Evolutionary conservation across 2,113 vertebrate species (phyloP).

Genomic region (Orientallactaga bullata): DNA sequence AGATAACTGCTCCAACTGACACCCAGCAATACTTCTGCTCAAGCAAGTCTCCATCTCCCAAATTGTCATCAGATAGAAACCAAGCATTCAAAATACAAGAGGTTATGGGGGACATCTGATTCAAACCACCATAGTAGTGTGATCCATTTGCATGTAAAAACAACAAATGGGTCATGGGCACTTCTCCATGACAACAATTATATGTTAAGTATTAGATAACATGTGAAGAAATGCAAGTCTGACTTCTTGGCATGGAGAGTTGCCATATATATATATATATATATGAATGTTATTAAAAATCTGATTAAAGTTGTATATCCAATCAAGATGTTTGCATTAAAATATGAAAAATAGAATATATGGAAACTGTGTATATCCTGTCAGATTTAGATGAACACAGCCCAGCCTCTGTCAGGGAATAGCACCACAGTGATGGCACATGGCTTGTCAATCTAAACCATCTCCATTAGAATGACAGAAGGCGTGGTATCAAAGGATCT

Average conservation of each 20-base stretch:
- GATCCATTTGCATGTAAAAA: slow-evolving; percentile 3
- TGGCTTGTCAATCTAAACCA: not conserved
- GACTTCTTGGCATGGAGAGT: not conserved
- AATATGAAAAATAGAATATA: not conserved
- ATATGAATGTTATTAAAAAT: not conserved
- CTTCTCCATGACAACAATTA: not conserved
- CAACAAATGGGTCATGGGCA: not conserved
- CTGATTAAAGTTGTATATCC: not conserved
- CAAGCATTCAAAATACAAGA: not conserved
- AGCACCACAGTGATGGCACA: not conserved
- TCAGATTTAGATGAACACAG: not conserved
- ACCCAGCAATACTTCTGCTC: no score
- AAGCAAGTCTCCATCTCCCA: no score
- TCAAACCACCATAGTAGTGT: not conserved
- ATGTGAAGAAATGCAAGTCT: not conserved
- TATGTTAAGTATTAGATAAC: not conserved
- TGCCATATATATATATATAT: not conserved
- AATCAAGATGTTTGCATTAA: not conserved
- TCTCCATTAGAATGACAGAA: not conserved
- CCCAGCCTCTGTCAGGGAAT: not conserved
- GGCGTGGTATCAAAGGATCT: not conserved
- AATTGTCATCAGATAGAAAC: no score
- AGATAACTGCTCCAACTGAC: no score
- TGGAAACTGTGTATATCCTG: not conserved
- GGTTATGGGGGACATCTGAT: not conserved